A percentile compares a stretch with the other conserved stretches of the same genome.
Evolutionary conservation across 2,113 vertebrate species (phyloP).

Genomic region (Istiophorus platypterus): DNA sequence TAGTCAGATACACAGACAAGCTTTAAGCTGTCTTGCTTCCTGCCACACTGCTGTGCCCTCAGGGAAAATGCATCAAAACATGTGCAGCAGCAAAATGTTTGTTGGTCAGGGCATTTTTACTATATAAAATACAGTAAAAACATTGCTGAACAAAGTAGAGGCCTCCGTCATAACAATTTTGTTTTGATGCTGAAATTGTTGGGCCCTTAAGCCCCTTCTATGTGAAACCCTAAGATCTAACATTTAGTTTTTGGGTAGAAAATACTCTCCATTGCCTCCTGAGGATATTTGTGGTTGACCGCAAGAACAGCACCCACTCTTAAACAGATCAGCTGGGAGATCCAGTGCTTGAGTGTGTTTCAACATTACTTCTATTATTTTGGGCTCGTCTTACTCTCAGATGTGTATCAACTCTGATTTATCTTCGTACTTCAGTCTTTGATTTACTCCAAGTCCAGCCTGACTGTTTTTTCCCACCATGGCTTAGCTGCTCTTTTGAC

Average conservation of each 20-base stretch:
- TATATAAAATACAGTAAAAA: conserved; percentile 6
- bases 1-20: conserved; percentile 22
- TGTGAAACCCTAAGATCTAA: conserved; percentile 28
- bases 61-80: conserved; percentile 27
- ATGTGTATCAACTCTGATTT: background rate
- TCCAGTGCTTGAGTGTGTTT: background rate
- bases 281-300: background rate
- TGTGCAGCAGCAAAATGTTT: background rate
- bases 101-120: background rate
- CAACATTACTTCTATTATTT: background rate
- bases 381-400: background rate
- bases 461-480: background rate
- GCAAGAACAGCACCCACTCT: conserved; percentile 1
- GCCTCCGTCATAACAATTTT: background rate
- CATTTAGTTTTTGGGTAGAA: conserved; percentile 13
- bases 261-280: conserved; percentile 1
- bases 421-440: background rate
- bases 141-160: background rate
- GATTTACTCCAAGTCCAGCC: background rate
- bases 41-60: background rate
- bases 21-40: conserved; percentile 43
- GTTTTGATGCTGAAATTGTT: background rate
- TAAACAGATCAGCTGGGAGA: too few relatives aligned
- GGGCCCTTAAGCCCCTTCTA: background rate
- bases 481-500: background rate